phyloP scores from a whole-genome alignment of 2,888 invertebrate species.

The Cotesia congregata region DNA sequence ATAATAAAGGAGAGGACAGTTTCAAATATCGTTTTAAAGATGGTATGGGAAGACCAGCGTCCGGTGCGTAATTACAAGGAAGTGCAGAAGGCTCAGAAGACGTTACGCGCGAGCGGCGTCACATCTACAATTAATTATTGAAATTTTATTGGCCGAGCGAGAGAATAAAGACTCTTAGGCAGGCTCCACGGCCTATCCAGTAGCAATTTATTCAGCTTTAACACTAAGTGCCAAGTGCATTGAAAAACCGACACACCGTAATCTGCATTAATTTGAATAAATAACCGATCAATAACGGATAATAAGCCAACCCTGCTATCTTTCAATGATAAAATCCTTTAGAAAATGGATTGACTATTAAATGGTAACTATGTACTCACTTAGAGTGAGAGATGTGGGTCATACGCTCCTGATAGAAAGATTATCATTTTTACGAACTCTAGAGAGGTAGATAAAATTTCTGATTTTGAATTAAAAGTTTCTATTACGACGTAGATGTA shows the following conservation, averaged over 20 bases:
- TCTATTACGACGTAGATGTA: too few species aligned
- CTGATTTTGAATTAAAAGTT: too few species aligned
- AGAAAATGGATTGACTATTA: too few species aligned
- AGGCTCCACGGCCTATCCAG: slow-evolving; percentile 58
- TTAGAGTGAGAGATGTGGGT: too few species aligned
- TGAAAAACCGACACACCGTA: slow-evolving; percentile 68
- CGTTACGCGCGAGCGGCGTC: slow-evolving; percentile 29
- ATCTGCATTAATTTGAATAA: slow-evolving; percentile 71
- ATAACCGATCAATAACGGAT: slow-evolving; percentile 70
- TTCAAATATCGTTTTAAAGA: not conserved
- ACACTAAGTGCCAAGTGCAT: slow-evolving; percentile 67
- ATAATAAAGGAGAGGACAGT: slow-evolving; percentile 14
- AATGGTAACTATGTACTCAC: too few species aligned
- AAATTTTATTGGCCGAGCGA: slow-evolving; percentile 47
- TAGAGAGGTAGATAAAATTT: too few species aligned
- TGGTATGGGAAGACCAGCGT: slow-evolving; percentile 22
- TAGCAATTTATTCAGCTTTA: slow-evolving; percentile 71
- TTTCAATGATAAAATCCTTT: slow-evolving; percentile 58
- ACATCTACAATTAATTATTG: slow-evolving; percentile 50
- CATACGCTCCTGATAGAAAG: too few species aligned
- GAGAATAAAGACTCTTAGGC: slow-evolving; percentile 33
- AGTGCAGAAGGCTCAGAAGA: slow-evolving; percentile 26
- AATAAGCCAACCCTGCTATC: slow-evolving; percentile 68
- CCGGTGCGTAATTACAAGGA: slow-evolving; percentile 48
- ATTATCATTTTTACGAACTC: too few species aligned